phyloP scores from a whole-genome alignment of 2,888 invertebrate species.

The Lepetodrilus schrolli region DNA sequence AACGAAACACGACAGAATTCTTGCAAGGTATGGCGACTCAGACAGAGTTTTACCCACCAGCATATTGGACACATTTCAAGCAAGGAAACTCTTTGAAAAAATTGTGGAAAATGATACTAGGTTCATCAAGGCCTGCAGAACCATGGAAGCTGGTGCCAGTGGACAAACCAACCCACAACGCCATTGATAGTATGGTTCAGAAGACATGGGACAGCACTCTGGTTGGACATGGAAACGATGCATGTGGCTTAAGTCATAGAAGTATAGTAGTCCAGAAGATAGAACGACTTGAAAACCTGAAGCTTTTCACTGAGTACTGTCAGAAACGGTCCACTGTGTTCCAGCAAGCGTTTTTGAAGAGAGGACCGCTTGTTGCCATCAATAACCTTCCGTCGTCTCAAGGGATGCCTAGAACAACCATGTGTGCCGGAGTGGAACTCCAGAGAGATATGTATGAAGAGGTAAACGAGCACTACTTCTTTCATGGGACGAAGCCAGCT shows the following conservation, averaged over 20 bases:
- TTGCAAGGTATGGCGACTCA: conserved; percentile 38
- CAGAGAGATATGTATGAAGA: conserved; percentile 42
- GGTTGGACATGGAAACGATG: conserved; percentile 58
- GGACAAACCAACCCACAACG: conserved; percentile 36
- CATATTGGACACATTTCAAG: conserved; percentile 43
- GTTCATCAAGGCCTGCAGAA: neutral
- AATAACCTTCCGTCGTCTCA: conserved; percentile 26
- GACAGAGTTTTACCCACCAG: conserved; percentile 35
- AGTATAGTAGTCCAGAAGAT: conserved; percentile 47
- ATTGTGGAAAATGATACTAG: too few species aligned
- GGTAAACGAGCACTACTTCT: conserved; percentile 57
- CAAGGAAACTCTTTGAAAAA: too few species aligned
- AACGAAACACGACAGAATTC: conserved; percentile 40
- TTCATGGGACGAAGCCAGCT: conserved; percentile 58
- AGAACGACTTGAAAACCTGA: conserved; percentile 55
- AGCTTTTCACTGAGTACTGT: conserved; percentile 49
- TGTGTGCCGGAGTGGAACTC: conserved; percentile 26
- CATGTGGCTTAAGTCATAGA: conserved; percentile 37
- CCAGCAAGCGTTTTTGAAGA: conserved; percentile 33
- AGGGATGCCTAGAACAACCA: conserved; percentile 21
- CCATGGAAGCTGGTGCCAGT: conserved; percentile 35
- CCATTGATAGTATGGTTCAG: conserved; percentile 45
- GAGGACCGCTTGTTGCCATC: conserved; percentile 32
- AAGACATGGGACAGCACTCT: conserved; percentile 41
- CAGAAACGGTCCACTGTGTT: conserved; percentile 39